Evolutionary conservation across 2,888 invertebrate species (phyloP).

Genomic region (Leucophenga maculata): DNA sequence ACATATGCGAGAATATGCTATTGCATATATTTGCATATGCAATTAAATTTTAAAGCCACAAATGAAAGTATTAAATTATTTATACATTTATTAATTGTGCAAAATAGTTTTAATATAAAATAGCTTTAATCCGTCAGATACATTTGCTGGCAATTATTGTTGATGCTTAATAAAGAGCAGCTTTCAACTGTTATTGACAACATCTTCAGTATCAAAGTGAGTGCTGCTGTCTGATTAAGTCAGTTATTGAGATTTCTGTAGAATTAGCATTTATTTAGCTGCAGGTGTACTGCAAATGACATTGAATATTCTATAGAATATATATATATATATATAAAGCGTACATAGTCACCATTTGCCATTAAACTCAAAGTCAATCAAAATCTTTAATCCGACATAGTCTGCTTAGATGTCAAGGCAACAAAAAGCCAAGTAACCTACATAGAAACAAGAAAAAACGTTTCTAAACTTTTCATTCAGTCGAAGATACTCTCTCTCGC

Average conservation of each 20-base stretch:
- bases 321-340: not conserved
- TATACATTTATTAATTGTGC: not conserved
- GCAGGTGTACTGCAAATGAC: not conserved
- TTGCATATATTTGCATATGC: not conserved
- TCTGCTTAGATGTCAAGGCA: constrained; percentile 3
- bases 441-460: not conserved
- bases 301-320: not conserved
- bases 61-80: not conserved
- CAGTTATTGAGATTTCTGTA: no score
- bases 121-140: not conserved
- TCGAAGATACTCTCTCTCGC: not conserved
- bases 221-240: not conserved
- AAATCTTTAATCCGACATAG: not conserved
- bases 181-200: not conserved
- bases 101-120: not conserved
- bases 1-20: not conserved
- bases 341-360: not conserved
- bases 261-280: not conserved
- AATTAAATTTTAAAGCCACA: constrained; percentile 6
- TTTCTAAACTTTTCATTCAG: not conserved
- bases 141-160: not conserved
- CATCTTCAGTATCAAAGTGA: not conserved
- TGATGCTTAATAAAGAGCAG: not conserved
- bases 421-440: not conserved
- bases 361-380: constrained; percentile 15